These are phyloP conservation scores for Podilymbus podiceps DNA, from an alignment of 2,113 vertebrate species.

Conservation along the genomic window DNA sequence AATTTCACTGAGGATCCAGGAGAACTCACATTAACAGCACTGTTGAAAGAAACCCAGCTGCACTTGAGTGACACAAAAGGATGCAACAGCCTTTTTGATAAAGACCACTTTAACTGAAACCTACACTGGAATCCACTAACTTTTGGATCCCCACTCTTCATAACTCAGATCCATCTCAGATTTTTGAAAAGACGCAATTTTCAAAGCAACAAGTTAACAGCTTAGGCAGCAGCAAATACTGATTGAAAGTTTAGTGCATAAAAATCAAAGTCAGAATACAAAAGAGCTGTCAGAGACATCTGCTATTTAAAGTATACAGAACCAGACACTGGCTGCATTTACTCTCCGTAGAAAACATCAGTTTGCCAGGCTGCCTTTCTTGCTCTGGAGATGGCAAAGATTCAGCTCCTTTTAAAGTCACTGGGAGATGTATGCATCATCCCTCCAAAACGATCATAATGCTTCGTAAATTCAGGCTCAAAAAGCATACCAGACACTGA, in stretches of 20 bases:
- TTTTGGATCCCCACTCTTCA: background rate
- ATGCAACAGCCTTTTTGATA: background rate
- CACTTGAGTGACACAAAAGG: background rate
- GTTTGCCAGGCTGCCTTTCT: conserved; percentile 6
- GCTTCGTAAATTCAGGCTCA: conserved; percentile 22
- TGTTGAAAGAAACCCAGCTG: background rate
- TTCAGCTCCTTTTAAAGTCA: background rate
- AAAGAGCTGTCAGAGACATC: background rate
- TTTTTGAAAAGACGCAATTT: background rate
- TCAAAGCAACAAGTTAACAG: background rate
- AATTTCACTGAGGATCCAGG: background rate
- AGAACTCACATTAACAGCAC: background rate
- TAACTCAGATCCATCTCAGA: background rate
- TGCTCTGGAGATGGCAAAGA: background rate
- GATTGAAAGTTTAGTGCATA: background rate
- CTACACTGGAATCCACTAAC: background rate
- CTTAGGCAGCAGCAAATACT: conserved; percentile 21
- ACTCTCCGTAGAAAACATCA: background rate
- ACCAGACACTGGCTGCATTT: background rate
- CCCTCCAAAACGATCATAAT: background rate
- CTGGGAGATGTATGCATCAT: background rate
- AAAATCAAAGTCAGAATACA: conserved; percentile 11
- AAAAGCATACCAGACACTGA: background rate
- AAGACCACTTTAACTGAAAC: background rate
- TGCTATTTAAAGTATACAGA: conserved; percentile 21